A percentile compares a stretch with the other conserved stretches of the same genome.
Conservation (phyloP, 53 echinoderm and acorn worm species). For the Holothuria scabra region DNA sequence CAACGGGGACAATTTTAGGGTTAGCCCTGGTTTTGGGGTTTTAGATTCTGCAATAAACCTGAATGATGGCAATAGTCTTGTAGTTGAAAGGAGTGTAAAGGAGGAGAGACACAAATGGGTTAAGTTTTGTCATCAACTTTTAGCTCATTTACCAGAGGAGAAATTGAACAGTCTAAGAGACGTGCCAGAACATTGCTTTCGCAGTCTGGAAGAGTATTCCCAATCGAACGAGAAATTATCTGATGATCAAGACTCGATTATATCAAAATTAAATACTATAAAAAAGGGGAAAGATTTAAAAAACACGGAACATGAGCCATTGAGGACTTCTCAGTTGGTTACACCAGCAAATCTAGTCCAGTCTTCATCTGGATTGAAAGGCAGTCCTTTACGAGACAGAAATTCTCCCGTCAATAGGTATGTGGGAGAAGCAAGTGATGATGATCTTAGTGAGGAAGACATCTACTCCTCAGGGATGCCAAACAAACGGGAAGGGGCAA, state of each 20-base stretch:
- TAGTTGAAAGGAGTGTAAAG: slow-evolving; percentile 12
- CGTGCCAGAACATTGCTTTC: slow-evolving; percentile 6
- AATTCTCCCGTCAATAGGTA: slow-evolving; percentile 2
- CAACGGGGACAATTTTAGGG: neutral
- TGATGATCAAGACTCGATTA: neutral
- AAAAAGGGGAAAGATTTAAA: neutral
- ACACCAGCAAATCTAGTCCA: slow-evolving; percentile 12
- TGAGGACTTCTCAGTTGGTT: slow-evolving; percentile 19
- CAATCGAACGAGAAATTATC: neutral
- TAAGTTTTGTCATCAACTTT: neutral
- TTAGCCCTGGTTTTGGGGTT: slow-evolving; percentile 8
- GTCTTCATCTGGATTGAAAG: neutral
- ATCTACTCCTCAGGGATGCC: slow-evolving; percentile 35
- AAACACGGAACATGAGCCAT: neutral
- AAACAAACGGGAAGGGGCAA: neutral
- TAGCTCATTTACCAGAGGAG: slow-evolving; percentile 13
- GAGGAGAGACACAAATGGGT: slow-evolving; percentile 32
- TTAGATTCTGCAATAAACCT: slow-evolving; percentile 32
- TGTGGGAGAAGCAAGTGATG: slow-evolving; percentile 2
- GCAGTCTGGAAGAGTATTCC: slow-evolving; percentile 7
- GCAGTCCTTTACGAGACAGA: neutral
- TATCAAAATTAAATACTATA: slow-evolving; percentile 1
- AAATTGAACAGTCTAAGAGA: neutral
- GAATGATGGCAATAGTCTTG: slow-evolving; percentile 10
- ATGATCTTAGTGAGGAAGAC: slow-evolving; percentile 35